phyloP scores from a whole-genome alignment of 2,113 vertebrate genomes.

The Protobothrops mucrosquamatus region DNA sequence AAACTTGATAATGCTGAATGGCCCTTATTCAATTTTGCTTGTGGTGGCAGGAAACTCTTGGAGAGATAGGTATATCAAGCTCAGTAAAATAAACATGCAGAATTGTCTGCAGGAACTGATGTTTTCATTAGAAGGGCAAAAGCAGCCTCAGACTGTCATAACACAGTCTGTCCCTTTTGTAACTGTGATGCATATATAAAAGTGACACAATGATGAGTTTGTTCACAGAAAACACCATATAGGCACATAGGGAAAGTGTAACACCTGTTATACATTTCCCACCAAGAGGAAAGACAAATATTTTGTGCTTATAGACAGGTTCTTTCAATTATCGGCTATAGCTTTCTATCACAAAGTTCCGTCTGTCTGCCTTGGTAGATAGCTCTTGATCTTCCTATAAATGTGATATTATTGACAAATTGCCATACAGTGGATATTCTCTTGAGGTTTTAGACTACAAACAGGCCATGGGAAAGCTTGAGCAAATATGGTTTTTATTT shows the following conservation, averaged over 20 bases:
- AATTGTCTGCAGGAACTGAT: not conserved
- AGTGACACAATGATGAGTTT: not conserved
- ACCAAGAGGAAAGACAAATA: not conserved
- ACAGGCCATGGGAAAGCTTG: not conserved
- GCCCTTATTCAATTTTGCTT: not conserved
- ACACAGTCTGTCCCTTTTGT: not conserved
- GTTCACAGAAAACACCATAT: not conserved
- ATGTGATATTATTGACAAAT: not conserved
- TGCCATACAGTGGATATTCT: not conserved
- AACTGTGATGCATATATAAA: not conserved
- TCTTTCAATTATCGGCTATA: not conserved
- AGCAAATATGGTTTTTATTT: not conserved
- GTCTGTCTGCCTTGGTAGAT: not conserved
- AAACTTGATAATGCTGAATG: not conserved
- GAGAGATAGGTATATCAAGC: not conserved
- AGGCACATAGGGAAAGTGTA: not conserved
- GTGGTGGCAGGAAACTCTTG: not conserved
- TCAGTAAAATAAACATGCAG: not conserved
- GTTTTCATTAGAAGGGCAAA: not conserved
- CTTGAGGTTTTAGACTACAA: not conserved
- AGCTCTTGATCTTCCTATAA: not conserved
- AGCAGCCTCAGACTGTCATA: not conserved
- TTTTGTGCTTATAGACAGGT: not conserved
- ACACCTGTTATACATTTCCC: not conserved
- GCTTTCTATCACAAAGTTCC: not conserved